Evolutionary conservation across 2,888 invertebrate species (phyloP), one percentile per base, ranked within the genome.

Genomic region (Halictus quadricinctus): DNA sequence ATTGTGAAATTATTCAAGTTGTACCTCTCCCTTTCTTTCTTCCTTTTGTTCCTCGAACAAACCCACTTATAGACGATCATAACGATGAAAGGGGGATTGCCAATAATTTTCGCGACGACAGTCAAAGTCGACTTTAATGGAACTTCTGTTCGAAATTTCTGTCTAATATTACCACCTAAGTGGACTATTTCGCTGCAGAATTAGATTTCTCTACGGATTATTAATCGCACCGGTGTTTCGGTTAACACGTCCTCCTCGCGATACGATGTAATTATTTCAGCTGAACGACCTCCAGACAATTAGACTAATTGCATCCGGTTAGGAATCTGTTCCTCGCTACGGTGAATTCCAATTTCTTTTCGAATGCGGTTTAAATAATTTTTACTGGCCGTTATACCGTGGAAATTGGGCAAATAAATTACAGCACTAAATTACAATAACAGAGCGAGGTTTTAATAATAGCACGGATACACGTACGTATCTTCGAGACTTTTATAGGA

Each of bases 291-390:
- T 21, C 50, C 25, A 43, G 76, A 72, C 82, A 82, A 82, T 82
- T 76, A 72, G 69, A 77, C 76, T 82, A 83, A 83, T 82, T 82
- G 75, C 58, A 70, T 43, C 4, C 29, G 18, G 80, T 75, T 60
- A 64, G 54, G 60, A n/a, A 29, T 15, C 70, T n/a, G 21, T 21
- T 12, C 15, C 54, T 21, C 21, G 50, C 21, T 18, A 21, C 43
- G 29, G 13, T 4, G 69, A 43, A 21, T 43, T 69, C n/a, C 5
- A 18, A 36, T 50, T 74, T 75, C 69, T 79, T 79, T 12, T 4
- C 64, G 29, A n/a, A 64, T 36, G 0, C 3, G 15, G 7, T 50
- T 54, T 15, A 6, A 41, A 43, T 21, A 8, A 72, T 66, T 36
- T 66, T 73, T 50, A 46, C 29, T 21, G 29, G 12, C 15, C 12